A percentile compares a stretch with the other conserved stretches of the same genome.
Conservation (phyloP, 2,113 vertebrate species). For the Odontesthes bonariensis region DNA sequence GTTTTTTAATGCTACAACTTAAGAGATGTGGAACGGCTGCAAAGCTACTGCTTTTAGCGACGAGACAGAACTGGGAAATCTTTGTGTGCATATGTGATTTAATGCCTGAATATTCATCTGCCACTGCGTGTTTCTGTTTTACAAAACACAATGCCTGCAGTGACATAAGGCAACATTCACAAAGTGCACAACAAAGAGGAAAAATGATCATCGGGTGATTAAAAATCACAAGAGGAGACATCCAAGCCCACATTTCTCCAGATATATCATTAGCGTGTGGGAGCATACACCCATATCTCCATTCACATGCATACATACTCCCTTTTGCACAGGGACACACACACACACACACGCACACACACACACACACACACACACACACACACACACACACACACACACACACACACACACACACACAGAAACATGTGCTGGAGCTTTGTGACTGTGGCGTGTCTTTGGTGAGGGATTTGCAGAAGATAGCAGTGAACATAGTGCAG, state of each 20-base stretch:
- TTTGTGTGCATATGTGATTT: conserved; percentile 14
- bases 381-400: conserved; percentile 10
- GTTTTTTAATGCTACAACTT: conserved; percentile 5
- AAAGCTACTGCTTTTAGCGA: conserved; percentile 33
- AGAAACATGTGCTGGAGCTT: conserved; percentile 33
- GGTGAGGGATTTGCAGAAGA: conserved; percentile 64
- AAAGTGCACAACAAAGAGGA: conserved; percentile 18
- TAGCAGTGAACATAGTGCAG: conserved; percentile 58
- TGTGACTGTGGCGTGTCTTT: conserved; percentile 12
- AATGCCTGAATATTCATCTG: conserved; percentile 44
- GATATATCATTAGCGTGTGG: neutral
- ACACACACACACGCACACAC: no score
- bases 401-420: conserved; percentile 7
- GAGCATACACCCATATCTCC: neutral
- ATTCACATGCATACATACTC: neutral
- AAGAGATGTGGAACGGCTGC: conserved; percentile 30
- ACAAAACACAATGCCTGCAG: conserved; percentile 27
- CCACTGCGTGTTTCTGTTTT: conserved; percentile 19
- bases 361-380: conserved; percentile 5
- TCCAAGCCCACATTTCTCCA: neutral
- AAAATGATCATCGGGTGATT: neutral
- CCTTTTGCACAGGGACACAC: neutral
- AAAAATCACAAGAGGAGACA: neutral
- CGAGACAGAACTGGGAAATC: conserved; percentile 18
- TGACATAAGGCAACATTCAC: conserved; percentile 11